Evolutionary conservation across 2,888 invertebrate genomes (phyloP).

Genomic region (Lymantria dispar): DNA sequence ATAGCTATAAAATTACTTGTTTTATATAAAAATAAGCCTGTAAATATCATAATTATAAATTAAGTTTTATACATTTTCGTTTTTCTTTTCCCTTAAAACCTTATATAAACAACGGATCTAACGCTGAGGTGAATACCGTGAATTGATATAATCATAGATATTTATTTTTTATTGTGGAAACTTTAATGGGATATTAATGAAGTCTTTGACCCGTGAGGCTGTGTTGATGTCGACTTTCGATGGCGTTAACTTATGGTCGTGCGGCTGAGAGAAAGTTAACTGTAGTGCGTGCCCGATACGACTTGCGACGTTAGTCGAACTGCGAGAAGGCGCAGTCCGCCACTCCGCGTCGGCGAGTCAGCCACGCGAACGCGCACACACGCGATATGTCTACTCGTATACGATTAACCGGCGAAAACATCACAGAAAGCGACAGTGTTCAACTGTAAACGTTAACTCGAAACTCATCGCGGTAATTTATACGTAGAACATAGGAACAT

Average conservation of each 20-base stretch:
- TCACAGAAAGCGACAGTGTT: conserved; percentile 72
- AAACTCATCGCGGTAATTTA: conserved; percentile 27
- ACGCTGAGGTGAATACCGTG: neutral
- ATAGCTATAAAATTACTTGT: conserved; percentile 82
- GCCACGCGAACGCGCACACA: conserved; percentile 30
- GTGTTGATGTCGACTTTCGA: conserved; percentile 71
- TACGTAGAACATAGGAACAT: conserved; percentile 20
- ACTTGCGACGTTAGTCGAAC: conserved; percentile 9
- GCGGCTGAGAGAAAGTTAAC: conserved; percentile 78
- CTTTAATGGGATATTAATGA: conserved; percentile 51
- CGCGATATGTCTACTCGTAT: conserved; percentile 54
- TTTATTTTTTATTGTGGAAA: conserved; percentile 12
- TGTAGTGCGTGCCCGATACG: conserved; percentile 78
- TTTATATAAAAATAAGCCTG: conserved; percentile 80
- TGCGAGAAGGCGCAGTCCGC: conserved; percentile 21
- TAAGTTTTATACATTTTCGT: conserved; percentile 80
- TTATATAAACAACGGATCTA: neutral
- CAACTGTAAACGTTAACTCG: conserved; percentile 39
- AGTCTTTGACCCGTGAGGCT: conserved; percentile 70
- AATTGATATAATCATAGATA: conserved; percentile 8
- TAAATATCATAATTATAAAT: conserved; percentile 82
- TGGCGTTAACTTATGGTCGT: conserved; percentile 66
- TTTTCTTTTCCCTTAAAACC: conserved; percentile 63
- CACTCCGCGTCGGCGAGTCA: conserved; percentile 34
- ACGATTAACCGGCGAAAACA: conserved; percentile 49